Evolutionary conservation across 2,113 vertebrate genomes (phyloP).

Genomic region (Origma solitaria): DNA sequence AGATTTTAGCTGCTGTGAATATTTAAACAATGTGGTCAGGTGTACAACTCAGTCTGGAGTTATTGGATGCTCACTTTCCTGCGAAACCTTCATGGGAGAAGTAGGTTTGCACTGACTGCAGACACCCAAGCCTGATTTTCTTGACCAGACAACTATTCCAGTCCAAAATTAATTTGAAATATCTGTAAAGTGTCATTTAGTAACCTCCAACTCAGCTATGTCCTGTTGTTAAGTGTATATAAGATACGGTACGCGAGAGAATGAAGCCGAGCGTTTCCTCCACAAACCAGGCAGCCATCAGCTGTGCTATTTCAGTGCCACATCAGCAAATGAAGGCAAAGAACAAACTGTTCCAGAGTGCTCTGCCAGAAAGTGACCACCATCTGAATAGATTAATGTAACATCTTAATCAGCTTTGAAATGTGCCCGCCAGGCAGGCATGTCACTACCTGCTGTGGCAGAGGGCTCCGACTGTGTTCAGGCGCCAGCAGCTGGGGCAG

Average conservation of each 20-base stretch:
- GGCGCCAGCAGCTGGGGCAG: background rate
- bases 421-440: background rate
- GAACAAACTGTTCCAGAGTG: no score
- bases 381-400: background rate
- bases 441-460: background rate
- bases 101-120: background rate
- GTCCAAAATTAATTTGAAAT: background rate
- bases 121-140: background rate
- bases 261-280: rapidly evolving
- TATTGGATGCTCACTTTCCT: background rate
- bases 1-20: background rate
- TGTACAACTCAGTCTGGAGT: background rate
- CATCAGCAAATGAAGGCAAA: background rate
- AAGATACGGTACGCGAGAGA: background rate
- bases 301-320: background rate
- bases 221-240: background rate
- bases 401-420: background rate
- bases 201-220: background rate
- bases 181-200: background rate
- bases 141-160: background rate
- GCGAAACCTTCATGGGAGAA: background rate
- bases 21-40: background rate
- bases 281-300: background rate
- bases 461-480: background rate
- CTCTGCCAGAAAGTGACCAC: background rate